These are phyloP conservation scores for Melanaphis sacchari DNA, from an alignment of 1,140 invertebrate genomes.

Conservation along the genomic window DNA sequence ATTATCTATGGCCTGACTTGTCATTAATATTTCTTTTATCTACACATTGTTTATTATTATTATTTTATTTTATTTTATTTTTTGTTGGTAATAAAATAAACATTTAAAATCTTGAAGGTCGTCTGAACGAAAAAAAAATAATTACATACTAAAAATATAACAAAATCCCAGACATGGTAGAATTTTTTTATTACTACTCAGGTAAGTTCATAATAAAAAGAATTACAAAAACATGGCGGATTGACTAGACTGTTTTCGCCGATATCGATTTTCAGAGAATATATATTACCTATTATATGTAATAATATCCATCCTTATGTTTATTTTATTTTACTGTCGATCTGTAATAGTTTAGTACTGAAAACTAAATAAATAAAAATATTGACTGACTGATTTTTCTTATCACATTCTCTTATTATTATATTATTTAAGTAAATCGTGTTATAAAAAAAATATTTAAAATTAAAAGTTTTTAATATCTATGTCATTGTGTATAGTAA, in stretches of 20 bases:
- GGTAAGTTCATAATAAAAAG: not conserved
- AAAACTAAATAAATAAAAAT: too few species aligned
- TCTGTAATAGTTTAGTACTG: too few species aligned
- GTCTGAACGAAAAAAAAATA: not conserved
- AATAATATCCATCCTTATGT: too few species aligned
- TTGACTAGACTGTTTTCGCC: not conserved
- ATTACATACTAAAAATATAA: too few species aligned
- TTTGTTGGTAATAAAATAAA: not conserved
- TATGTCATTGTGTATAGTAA: not conserved
- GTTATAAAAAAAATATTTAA: too few species aligned
- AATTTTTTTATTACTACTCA: not conserved
- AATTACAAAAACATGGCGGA: not conserved
- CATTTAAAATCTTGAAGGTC: conserved; percentile 3
- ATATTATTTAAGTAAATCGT: too few species aligned
- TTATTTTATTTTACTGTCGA: too few species aligned
- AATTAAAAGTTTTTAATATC: too few species aligned
- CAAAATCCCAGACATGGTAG: not conserved
- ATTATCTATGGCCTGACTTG: conserved; percentile 38
- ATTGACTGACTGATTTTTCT: too few species aligned
- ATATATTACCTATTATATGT: not conserved
- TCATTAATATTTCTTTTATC: conserved; percentile 15
- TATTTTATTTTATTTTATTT: not conserved
- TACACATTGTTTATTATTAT: not conserved
- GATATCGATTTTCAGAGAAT: not conserved
- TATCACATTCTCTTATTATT: too few species aligned